Evolutionary conservation across 2,888 invertebrate genomes (phyloP), one percentile per base, ranked within the genome.

Genomic region (Pollenia angustigena): DNA sequence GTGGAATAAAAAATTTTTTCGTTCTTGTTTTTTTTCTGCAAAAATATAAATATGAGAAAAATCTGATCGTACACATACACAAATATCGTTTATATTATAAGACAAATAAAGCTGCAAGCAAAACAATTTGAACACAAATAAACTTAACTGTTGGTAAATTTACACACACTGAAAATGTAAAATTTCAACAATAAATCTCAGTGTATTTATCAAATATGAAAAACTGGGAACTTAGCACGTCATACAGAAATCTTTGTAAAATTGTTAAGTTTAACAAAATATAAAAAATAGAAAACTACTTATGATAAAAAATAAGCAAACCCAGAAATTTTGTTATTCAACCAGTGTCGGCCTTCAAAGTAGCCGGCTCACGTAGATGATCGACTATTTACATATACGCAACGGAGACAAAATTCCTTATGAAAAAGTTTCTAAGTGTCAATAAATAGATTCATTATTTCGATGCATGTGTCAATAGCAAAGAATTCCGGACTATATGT

Each of bases 101-200:
- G 32, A 54, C 58, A 75, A 69, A 72, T 46, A 64, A 44, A 52
- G 23, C 64, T 50, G 64, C 75, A 40, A 74, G 64, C 75, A 40
- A 74, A 82, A 75, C 42, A 50, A 60, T 58, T 16, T 44, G 44
- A 52, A 62, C 1, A 50, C 50, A 62, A 62, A 44, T 40, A 52
- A 76, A 32, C 32, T 6, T 6, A 32, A 6, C 32, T 32, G 32
- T 71, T 75, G 80, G 79, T 75, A 62, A 69, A 69, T 64, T 75
- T 74, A 64, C 58, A 81, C 66, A 69, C 44, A 76, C 14, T 44
- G 32, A 58, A 74, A 78, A 71, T 18, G 12, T n/a, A n/a, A n/a
- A n/a, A n/a, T n/a, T n/a, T n/a, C n/a, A n/a, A n/a, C n/a, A n/a
- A n/a, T n/a, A n/a, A n/a, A n/a, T n/a, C n/a, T n/a, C n/a, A n/a